A percentile compares a stretch with the other conserved stretches of the same genome.
phyloP scores from a whole-genome alignment of 2,797 vertebrate genomes.

The Alca torda region DNA sequence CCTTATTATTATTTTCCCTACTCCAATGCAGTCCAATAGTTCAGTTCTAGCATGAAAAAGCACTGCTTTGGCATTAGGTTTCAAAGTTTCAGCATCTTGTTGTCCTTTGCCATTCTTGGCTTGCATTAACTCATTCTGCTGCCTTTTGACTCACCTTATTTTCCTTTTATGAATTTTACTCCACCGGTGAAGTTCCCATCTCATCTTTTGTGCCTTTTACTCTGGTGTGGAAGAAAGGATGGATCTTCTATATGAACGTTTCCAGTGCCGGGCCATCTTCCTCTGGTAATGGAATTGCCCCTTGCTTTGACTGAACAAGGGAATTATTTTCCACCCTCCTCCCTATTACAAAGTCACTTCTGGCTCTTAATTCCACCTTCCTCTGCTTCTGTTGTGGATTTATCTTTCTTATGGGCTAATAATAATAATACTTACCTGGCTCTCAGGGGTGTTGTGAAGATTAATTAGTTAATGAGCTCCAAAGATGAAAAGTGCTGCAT shows the following conservation, averaged over 20 bases:
- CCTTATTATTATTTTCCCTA: slow-evolving; percentile 6
- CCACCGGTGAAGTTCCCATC: neutral
- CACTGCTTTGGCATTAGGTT: neutral
- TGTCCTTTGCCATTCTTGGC: neutral
- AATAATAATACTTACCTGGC: slow-evolving; percentile 64
- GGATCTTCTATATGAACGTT: neutral
- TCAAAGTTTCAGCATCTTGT: neutral
- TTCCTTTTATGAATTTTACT: slow-evolving; percentile 3
- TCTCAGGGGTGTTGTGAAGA: slow-evolving; percentile 63
- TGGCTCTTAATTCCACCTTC: slow-evolving; percentile 24
- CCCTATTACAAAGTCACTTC: slow-evolving; percentile 55
- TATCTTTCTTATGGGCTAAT: slow-evolving; percentile 57
- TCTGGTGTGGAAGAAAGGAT: neutral
- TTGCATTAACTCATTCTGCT: neutral
- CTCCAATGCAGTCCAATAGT: neutral
- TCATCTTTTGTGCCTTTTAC: neutral
- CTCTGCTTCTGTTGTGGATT: slow-evolving; percentile 43
- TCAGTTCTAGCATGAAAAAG: neutral
- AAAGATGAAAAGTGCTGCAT: slow-evolving; percentile 62
- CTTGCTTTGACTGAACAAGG: neutral
- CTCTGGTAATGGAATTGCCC: slow-evolving; percentile 16
- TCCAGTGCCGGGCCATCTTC: neutral
- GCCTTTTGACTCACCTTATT: neutral
- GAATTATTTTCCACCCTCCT: slow-evolving; percentile 17
- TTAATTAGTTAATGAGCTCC: slow-evolving; percentile 68